These are phyloP conservation scores for Aphodius sticticus DNA, from an alignment of 2,888 invertebrate species.

Conservation along the genomic window DNA sequence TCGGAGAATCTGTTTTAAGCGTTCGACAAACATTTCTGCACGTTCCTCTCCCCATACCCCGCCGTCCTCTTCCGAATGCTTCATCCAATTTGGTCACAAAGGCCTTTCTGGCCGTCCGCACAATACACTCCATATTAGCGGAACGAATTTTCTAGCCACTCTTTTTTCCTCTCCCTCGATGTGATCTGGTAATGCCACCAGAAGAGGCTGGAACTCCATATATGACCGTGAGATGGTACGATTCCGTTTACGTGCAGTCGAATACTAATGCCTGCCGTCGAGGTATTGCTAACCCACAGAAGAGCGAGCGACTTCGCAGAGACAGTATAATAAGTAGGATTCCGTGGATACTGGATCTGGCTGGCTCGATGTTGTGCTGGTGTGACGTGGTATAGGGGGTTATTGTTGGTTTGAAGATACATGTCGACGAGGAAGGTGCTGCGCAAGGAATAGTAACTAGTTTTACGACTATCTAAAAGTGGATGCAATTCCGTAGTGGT, in stretches of 20 bases:
- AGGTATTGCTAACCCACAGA: conserved; percentile 41
- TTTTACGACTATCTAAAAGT: conserved; percentile 16
- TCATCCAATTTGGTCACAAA: conserved; percentile 23
- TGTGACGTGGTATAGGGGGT: not conserved
- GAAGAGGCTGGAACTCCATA: conserved; percentile 35
- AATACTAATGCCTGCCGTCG: conserved; percentile 39
- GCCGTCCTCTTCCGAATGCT: conserved; percentile 5
- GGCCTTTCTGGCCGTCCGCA: not conserved
- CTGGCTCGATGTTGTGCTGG: not conserved
- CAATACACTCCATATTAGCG: conserved; percentile 19
- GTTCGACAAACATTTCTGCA: conserved; percentile 16
- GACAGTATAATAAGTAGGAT: conserved; percentile 27
- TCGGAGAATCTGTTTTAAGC: not conserved
- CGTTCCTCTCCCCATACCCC: conserved; percentile 7
- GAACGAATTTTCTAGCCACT: conserved; percentile 16
- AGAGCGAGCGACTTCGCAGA: conserved; percentile 14
- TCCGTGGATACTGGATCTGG: not conserved
- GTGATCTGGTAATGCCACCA: conserved; percentile 15
- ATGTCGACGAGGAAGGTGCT: conserved; percentile 13
- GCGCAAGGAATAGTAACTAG: conserved; percentile 19
- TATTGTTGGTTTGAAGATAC: conserved; percentile 7
- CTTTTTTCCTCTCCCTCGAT: conserved; percentile 12
- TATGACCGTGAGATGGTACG: conserved; percentile 42
- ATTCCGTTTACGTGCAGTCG: conserved; percentile 42
- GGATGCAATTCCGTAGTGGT: not conserved